These are phyloP conservation scores for Polydrusus pterygomalis DNA, from an alignment of 2,888 invertebrate species.

Conservation along the genomic window DNA sequence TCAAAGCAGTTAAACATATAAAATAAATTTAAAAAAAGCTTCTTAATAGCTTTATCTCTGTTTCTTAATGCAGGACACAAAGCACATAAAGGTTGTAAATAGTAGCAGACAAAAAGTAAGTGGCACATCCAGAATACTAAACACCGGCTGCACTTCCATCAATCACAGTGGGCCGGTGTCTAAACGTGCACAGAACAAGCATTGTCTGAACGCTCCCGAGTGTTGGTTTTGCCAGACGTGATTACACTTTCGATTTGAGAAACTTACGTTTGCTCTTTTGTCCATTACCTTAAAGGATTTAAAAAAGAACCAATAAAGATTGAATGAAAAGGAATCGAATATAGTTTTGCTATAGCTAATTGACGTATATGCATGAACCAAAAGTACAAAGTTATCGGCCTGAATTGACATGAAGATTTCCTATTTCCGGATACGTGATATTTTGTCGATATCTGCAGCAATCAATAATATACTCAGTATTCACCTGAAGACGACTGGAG, in stretches of 20 bases:
- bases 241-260: conserved; percentile 29
- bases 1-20: not conserved
- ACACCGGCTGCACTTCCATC: conserved; percentile 41
- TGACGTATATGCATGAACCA: no score
- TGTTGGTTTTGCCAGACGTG: conserved; percentile 48
- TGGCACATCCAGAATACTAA: conserved; percentile 32
- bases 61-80: conserved; percentile 14
- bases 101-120: conserved; percentile 29
- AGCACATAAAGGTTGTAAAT: conserved; percentile 12
- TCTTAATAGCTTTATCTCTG: not conserved
- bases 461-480: no score
- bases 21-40: conserved; percentile 5
- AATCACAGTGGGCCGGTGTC: conserved; percentile 38
- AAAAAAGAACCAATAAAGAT: no score
- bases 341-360: no score
- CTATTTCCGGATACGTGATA: no score
- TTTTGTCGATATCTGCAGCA: no score
- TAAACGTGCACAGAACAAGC: conserved; percentile 29
- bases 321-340: no score
- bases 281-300: not conserved
- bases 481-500: no score
- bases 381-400: no score
- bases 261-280: conserved; percentile 16
- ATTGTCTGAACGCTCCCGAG: conserved; percentile 37
- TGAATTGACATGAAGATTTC: no score